These are phyloP conservation scores for Arrhamphus sclerolepis DNA, from an alignment of 2,797 vertebrate species.

Conservation along the genomic window DNA sequence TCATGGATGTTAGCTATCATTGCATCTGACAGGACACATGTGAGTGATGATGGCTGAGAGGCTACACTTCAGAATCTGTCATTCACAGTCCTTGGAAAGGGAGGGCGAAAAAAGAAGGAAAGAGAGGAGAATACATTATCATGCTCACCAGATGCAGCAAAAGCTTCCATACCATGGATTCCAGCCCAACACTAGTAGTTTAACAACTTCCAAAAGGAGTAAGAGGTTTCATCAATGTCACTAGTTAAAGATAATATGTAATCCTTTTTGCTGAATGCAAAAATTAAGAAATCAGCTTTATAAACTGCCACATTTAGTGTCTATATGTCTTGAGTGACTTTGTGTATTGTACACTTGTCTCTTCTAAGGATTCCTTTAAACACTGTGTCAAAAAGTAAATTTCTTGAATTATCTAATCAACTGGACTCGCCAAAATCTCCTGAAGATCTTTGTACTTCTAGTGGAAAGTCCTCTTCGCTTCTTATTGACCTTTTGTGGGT, in stretches of 20 bases:
- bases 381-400: too few relatives aligned
- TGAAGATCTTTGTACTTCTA: too few relatives aligned
- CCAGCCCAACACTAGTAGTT: constrained; percentile 10
- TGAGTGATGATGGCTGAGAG: constrained; percentile 54
- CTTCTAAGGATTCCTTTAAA: too few relatives aligned
- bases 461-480: too few relatives aligned
- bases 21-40: constrained; percentile 65
- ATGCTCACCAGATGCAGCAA: constrained; percentile 41
- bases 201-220: constrained; percentile 20
- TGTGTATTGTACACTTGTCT: too few relatives aligned
- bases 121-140: constrained; percentile 2
- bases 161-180: constrained; percentile 44
- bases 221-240: too few relatives aligned
- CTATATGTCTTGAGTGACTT: too few relatives aligned
- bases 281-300: not conserved
- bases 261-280: too few relatives aligned
- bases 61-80: constrained; percentile 37
- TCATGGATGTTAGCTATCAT: constrained; percentile 63
- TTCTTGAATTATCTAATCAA: too few relatives aligned
- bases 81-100: constrained; percentile 22
- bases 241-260: too few relatives aligned
- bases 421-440: too few relatives aligned
- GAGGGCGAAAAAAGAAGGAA: not conserved
- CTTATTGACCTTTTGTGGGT: too few relatives aligned
- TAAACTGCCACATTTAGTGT: not conserved